Evolutionary conservation across 37 sponge, comb jelly and placozoan genomes (phyloP).

Genomic region (Geodia barretti): DNA sequence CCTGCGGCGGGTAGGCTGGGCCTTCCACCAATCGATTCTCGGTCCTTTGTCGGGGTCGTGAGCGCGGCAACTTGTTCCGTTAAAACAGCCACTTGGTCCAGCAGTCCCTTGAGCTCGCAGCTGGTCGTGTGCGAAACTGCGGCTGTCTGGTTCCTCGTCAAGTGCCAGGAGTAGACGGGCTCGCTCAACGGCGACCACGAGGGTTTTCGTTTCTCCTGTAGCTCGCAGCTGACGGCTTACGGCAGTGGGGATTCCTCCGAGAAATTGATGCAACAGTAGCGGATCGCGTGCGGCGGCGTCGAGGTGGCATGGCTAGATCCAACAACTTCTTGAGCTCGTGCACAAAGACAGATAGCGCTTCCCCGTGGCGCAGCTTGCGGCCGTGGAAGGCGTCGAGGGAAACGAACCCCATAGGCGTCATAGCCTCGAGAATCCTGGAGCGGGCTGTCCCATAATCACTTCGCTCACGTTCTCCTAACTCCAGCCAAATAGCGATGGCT

Average conservation of each 20-base stretch:
- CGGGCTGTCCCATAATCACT: conserved; percentile 4
- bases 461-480: conserved; percentile 23
- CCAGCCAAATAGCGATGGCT: conserved; percentile 53
- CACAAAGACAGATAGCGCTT: conserved; percentile 48
- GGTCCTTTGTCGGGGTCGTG: not conserved
- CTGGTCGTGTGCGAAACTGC: too few species aligned
- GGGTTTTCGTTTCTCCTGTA: conserved; percentile 17
- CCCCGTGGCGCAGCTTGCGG: conserved; percentile 26
- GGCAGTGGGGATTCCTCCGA: conserved; percentile 30
- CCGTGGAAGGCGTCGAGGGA: conserved; percentile 44
- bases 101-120: too few species aligned
- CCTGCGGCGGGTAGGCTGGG: not conserved
- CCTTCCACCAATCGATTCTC: too few species aligned
- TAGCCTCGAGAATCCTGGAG: not conserved
- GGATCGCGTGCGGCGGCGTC: conserved; percentile 25
- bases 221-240: conserved; percentile 36
- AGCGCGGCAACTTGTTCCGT: conserved; percentile 44
- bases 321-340: conserved; percentile 44
- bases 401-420: conserved; percentile 16
- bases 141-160: conserved; percentile 4
- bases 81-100: too few species aligned
- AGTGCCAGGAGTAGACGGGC: conserved; percentile 27
- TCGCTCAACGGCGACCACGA: conserved; percentile 16
- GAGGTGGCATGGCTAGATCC: conserved; percentile 65
- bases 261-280: conserved; percentile 53